Base-by-base conservation (phyloP, 2,888 invertebrate genomes). In the Xanthia togata region DNA sequence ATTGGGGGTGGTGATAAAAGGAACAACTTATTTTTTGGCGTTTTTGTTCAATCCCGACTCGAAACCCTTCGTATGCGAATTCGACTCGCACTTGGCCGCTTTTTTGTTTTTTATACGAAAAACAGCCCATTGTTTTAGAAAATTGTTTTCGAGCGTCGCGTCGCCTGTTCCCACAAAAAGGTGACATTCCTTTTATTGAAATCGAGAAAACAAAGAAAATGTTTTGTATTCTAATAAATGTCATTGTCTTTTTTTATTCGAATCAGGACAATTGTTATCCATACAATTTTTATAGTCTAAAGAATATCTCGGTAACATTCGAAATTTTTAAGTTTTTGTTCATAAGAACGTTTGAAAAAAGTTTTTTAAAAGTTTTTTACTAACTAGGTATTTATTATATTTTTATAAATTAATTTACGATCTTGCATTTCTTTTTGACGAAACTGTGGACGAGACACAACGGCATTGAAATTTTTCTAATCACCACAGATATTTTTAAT, bases 181-280 rank as follows among this genome's bases (percentile, higher is more conserved):
- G 76, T 75, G 83, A 63, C 83, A 78, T 81, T 77, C 64, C 38
- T 70, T 82, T 86, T 79, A 86, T 85, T 76, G 83, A 81, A 87
- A 75, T n/a, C 59, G 69, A 76, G 64, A 80, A 72, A 78, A 81
- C 73, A 85, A 81, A 79, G 79, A 81, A 74, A 73, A 70, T 63
- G 73, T 76, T 79, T 67, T 73, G 73, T 84, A 57, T 82, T 80
- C 76, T 73, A 74, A 85, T 85, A 72, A 80, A 76, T 73, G 60
- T 70, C 50, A 75, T 78, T 73, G 70, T 68, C 63, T 65, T 77
- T 47, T 65, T 55, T 50, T 62, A 63, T 67, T 63, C n/a, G 35
- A 57, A 47, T 53, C 20, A 50, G 50, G 8, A 20, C 8, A 20
- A 50, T 50, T 50, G 8, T 50, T 50, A 20, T 50, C 50, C 8